Evolutionary conservation across 2,113 vertebrate species (phyloP).

Genomic region (Heterotis niloticus): DNA sequence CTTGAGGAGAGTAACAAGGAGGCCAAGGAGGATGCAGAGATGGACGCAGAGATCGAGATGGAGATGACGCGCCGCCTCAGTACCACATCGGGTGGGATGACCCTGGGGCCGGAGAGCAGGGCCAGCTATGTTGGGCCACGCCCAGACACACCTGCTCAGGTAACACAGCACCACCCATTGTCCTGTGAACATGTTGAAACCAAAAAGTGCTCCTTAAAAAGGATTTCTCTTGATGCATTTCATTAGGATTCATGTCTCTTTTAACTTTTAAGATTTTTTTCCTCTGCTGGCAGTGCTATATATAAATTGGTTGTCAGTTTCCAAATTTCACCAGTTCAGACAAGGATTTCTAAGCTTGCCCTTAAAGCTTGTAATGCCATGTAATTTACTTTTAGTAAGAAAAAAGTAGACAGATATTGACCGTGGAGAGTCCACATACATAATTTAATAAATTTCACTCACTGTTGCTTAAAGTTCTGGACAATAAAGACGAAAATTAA

Average conservation of each 20-base stretch:
- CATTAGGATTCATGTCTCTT: too few relatives aligned
- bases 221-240: background rate
- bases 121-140: conserved; percentile 26
- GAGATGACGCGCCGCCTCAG: conserved; percentile 60
- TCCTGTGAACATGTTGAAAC: background rate
- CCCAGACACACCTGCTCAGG: conserved; percentile 52
- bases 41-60: conserved; percentile 76
- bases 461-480: background rate
- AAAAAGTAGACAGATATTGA: background rate
- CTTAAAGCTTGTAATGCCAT: background rate
- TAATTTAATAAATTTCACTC: background rate
- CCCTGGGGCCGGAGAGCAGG: conserved; percentile 34
- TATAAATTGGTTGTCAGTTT: background rate
- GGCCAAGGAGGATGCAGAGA: conserved; percentile 85
- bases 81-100: conserved; percentile 30
- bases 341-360: background rate
- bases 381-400: background rate
- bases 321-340: background rate
- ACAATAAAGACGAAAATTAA: background rate
- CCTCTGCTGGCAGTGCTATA: background rate
- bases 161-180: conserved; percentile 17
- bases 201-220: background rate
- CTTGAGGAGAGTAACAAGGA: conserved; percentile 98
- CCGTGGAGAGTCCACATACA: background rate
- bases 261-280: too few relatives aligned